Conservation (phyloP, 2,113 vertebrate species). For the Anarrhichthys ocellatus region DNA sequence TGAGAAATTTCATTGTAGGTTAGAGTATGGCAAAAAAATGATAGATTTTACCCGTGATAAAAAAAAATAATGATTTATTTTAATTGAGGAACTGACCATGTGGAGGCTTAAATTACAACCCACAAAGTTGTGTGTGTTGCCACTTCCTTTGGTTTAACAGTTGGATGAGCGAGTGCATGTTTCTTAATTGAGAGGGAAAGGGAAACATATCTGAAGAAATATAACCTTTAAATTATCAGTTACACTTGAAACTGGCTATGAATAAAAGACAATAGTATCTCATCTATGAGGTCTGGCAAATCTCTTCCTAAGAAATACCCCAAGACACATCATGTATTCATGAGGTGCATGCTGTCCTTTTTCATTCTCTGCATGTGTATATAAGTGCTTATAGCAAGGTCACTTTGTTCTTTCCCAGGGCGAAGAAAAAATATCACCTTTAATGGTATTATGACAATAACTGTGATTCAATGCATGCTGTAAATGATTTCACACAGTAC, state of each 20-base stretch:
- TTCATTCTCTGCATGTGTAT: not conserved
- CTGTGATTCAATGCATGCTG: not conserved
- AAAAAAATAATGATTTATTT: not conserved
- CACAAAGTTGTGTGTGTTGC: slow-evolving; percentile 35
- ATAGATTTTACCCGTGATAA: slow-evolving; percentile 2
- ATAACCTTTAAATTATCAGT: not conserved
- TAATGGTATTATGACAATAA: not conserved
- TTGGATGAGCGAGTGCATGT: slow-evolving; percentile 38
- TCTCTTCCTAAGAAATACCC: not conserved
- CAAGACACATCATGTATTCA: slow-evolving; percentile 1
- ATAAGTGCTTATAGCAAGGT: not conserved
- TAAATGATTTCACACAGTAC: not conserved
- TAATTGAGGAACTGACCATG: slow-evolving; percentile 21
- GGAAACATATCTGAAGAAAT: not conserved
- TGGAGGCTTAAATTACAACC: slow-evolving; percentile 8
- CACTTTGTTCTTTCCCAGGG: not conserved
- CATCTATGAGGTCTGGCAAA: not conserved
- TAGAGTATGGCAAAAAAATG: not conserved
- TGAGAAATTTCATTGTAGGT: not conserved
- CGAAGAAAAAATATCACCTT: slow-evolving; percentile 1
- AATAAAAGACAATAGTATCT: not conserved
- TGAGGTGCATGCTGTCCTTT: not conserved
- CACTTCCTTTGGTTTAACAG: slow-evolving; percentile 75
- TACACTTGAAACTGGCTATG: not conserved
- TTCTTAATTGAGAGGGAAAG: not conserved